A percentile compares a stretch with the other conserved stretches of the same genome.
phyloP scores from a whole-genome alignment of 64 coral and sea anemone genomes.

The Dendrophyllia cribrosa region DNA sequence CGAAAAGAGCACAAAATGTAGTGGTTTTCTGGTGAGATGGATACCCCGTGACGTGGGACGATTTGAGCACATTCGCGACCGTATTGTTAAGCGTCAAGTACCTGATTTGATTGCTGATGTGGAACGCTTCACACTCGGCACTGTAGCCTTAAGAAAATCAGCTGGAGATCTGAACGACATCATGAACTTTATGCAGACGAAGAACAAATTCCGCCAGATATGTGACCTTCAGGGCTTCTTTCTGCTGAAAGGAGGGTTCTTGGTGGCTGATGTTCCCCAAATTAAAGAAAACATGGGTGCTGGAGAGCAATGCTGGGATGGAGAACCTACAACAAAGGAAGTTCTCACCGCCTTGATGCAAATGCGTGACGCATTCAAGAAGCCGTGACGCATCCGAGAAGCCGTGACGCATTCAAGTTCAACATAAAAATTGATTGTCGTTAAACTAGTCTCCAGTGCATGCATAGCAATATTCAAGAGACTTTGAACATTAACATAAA shows the following conservation, averaged over 20 bases:
- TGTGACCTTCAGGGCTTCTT: constrained; percentile 63
- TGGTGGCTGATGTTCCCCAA: constrained; percentile 10
- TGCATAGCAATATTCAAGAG: too few species aligned
- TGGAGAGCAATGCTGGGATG: neutral
- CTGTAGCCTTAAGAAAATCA: neutral
- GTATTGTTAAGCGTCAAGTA: neutral
- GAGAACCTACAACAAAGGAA: constrained; percentile 16
- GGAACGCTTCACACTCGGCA: neutral
- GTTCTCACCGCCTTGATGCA: neutral
- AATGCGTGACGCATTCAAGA: constrained; percentile 11
- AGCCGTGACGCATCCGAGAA: neutral
- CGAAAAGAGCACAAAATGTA: neutral
- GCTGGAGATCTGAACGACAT: constrained; percentile 11
- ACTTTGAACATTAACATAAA: too few species aligned
- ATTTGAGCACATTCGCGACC: constrained; percentile 20
- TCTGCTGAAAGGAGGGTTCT: constrained; percentile 17
- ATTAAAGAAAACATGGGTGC: neutral
- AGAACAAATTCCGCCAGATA: constrained; percentile 27
- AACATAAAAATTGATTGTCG: too few species aligned
- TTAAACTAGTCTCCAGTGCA: too few species aligned
- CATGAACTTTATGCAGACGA: neutral
- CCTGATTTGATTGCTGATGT: neutral
- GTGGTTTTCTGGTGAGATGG: constrained; percentile 43
- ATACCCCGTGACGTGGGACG: neutral
- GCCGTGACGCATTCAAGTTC: too few species aligned